phyloP scores from a whole-genome alignment of 2,888 invertebrate genomes.

The Rhodophaea formosa region DNA sequence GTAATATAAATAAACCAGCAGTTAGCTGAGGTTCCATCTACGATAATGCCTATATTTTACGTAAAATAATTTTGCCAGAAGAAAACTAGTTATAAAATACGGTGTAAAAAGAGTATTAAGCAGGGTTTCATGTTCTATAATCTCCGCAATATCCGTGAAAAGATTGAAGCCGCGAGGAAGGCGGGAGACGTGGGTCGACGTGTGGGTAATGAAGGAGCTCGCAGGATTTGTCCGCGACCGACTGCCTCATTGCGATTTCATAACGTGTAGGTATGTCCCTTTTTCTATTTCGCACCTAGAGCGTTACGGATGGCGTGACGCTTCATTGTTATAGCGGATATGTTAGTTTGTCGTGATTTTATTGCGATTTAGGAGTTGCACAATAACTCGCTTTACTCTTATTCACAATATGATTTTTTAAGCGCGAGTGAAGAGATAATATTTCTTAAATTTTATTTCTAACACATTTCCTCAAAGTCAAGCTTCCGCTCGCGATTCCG shows the following conservation, averaged over 20 bases:
- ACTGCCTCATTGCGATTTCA: constrained; percentile 53
- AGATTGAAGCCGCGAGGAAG: constrained; percentile 62
- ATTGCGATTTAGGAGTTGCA: background rate
- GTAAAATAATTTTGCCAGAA: too few relatives aligned
- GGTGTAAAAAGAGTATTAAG: too few relatives aligned
- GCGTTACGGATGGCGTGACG: constrained; percentile 19
- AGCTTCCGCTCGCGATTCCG: too few relatives aligned
- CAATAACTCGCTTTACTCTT: too few relatives aligned
- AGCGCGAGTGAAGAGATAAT: too few relatives aligned
- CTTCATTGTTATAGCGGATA: constrained; percentile 14
- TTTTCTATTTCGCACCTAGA: constrained; percentile 41
- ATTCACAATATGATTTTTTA: too few relatives aligned
- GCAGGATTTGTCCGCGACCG: constrained; percentile 46
- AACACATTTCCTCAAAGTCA: too few relatives aligned
- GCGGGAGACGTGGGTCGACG: constrained; percentile 72
- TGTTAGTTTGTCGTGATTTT: background rate
- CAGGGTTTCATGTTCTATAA: constrained; percentile 22
- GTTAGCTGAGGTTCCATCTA: too few relatives aligned
- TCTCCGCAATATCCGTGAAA: constrained; percentile 71
- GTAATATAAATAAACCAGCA: too few relatives aligned
- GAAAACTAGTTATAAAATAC: too few relatives aligned
- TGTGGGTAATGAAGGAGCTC: constrained; percentile 70
- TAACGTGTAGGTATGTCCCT: constrained; percentile 48
- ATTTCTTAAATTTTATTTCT: too few relatives aligned
- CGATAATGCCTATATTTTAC: background rate